phyloP scores from a whole-genome alignment of 2,797 vertebrate genomes.

The Furcifer pardalis region DNA sequence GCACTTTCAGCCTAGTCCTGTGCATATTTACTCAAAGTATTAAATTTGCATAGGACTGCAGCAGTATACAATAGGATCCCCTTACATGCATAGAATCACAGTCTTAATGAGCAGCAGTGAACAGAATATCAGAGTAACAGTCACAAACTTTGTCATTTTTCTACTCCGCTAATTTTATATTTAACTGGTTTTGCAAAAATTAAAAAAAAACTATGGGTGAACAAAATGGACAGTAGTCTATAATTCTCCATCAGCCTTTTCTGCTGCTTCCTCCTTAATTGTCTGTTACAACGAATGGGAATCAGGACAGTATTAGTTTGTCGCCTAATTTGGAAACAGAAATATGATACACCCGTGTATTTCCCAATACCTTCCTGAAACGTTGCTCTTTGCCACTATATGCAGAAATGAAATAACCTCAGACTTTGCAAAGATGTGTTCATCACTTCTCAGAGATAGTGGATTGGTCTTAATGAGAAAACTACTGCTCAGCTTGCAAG shows the following conservation, averaged over 20 bases:
- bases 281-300: not conserved
- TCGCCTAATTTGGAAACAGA: constrained; percentile 12
- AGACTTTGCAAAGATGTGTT: constrained; percentile 6
- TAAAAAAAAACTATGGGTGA: not conserved
- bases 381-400: not conserved
- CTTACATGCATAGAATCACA: not conserved
- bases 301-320: not conserved
- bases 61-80: no score
- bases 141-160: not conserved
- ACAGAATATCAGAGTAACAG: not conserved
- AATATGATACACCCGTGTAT: not conserved
- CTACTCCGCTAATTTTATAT: not conserved
- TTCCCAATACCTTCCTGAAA: constrained; percentile 12
- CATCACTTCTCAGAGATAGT: not conserved
- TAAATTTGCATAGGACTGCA: not conserved
- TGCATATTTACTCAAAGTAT: not conserved
- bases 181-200: not conserved
- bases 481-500: not conserved
- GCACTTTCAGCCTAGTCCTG: not conserved
- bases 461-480: not conserved
- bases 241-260: not conserved
- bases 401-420: constrained; percentile 2
- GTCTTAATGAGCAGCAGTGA: not conserved
- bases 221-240: not conserved
- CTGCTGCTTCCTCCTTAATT: not conserved